Evolutionary conservation across 2,797 vertebrate species (phyloP).

Genomic region (Cryptoprocta ferox): DNA sequence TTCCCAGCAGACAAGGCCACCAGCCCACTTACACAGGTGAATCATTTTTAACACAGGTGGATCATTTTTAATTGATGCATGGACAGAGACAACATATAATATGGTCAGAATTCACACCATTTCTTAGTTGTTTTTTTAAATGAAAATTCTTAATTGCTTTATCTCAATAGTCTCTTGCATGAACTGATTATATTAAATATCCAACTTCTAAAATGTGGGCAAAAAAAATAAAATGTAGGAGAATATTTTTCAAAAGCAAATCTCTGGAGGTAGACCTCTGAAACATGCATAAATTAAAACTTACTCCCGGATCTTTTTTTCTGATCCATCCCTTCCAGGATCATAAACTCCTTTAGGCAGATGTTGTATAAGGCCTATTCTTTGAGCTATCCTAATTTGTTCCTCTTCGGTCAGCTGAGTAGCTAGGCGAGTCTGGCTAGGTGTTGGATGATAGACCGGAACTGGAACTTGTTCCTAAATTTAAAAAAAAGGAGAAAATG

Average conservation of each 20-base stretch:
- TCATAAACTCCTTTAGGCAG: conserved; percentile 93
- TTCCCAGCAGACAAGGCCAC: neutral
- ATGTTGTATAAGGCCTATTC: conserved; percentile 95
- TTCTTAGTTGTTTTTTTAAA: conserved; percentile 3
- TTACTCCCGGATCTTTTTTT: conserved; percentile 95
- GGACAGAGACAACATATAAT: conserved; percentile 9
- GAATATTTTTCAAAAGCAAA: conserved; percentile 18
- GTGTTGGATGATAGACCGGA: conserved; percentile 94
- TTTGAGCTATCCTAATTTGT: conserved; percentile 93
- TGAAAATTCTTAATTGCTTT: neutral
- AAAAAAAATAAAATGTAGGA: conserved; percentile 7
- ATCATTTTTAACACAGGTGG: conserved; percentile 45
- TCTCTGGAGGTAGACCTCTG: neutral
- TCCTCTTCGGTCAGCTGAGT: conserved; percentile 95
- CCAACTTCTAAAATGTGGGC: conserved; percentile 37
- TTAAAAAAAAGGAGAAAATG: neutral
- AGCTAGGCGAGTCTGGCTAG: conserved; percentile 93
- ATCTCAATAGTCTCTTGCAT: conserved; percentile 34
- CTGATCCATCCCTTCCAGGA: conserved; percentile 91
- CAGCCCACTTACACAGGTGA: conserved; percentile 14
- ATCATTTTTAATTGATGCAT: conserved; percentile 39
- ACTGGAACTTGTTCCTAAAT: conserved; percentile 92
- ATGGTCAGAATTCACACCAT: conserved; percentile 24
- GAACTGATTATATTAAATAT: conserved; percentile 40
- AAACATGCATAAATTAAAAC: conserved; percentile 74